Evolutionary conservation across 2,888 invertebrate genomes (phyloP), one percentile per base, ranked within the genome.

Genomic region (Neoaliturus tenellus): DNA sequence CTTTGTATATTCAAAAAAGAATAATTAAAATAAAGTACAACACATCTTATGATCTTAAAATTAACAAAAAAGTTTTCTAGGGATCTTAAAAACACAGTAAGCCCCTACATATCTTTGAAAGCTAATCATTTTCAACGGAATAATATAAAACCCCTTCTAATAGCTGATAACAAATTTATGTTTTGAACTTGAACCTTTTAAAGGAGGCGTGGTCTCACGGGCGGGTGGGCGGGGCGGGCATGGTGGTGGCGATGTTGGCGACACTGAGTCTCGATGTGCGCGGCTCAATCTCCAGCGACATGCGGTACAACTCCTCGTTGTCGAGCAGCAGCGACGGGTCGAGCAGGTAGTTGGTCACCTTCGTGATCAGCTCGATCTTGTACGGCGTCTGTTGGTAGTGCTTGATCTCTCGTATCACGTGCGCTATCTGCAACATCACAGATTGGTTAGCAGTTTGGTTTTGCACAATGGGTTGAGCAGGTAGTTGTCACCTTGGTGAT

Each of bases 331-430:
- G 91, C 23, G 94, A 94, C 0, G 94, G 93, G 90, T 98, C 97
- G 88, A 98, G 91, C 10, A 98, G 91, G 90, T 97, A 98, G 87
- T 91, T 91, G 58, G 94, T 93, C 14, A 97, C 97, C 92, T 96
- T 95, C 25, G 94, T 92, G 87, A 96, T 96, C 88, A 96, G 93
- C 88, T 97, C 97, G 87, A 98, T 98, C 91, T 97, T 97, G 90
- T 98, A 98, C 0, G 97, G 95, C 0, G 97, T 97, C 90, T 97
- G 97, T 89, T 98, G 98, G 90, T 96, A 98, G 89, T 97, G 96
- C 20, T 97, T 93, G 87, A 98, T 97, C 91, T 98, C 98, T 81
- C 97, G 93, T 87, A 98, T 98, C 6, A 98, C 97, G 89, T 98
- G 97, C 5, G 98, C 97, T 89, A 98, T 96, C 97, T 97, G 91